Base-by-base conservation (phyloP, 2,113 vertebrate species). In the Jacana jacana region DNA sequence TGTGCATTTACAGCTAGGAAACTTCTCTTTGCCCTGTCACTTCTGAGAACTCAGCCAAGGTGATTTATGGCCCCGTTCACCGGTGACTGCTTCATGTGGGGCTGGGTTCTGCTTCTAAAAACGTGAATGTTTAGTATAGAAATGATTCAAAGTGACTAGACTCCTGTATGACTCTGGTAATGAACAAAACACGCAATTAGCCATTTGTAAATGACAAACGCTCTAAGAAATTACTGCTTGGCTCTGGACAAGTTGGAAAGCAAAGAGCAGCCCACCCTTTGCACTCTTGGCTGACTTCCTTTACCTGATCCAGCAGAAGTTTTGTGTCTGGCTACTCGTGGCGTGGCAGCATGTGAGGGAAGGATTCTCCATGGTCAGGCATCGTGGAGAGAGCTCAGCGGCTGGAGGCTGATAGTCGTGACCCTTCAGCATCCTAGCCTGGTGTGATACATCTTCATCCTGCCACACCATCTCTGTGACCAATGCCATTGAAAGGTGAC, bases 111-210 rank as follows among this genome's bases (percentile, higher is more conserved):
- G 30, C 88, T 88, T 72, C 44, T 68, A 79, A 80, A 88, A 77
- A 52, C 81, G 33, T 28, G 81, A 49, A 78, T 92, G 93, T 86
- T 87, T 75, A 78, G 61, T 87, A 46, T 76, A 93, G 75, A 79
- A 87, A 91, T 91, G 69, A 97, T 96, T 91, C 48, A 92, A 97
- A 96, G 58, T 86, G 94, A 94, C 81, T 65, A 23, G 48, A 35
- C 51, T 76, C 30, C n/a, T 39, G 3, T 24, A n/a, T 49, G 96
- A 91, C 82, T 35, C 17, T 64, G 63, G 58, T 80, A 63, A 88
- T 1, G n/a, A 84, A 61, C 60, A 78, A 69, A 92, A 91, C 89
- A 88, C 86, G 96, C 73, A 92, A 95, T 92, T 80, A 9, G n/a
- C 51, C 14, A 0, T 63, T 89, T 20, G 5, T 31, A 65, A 55